These are phyloP conservation scores for Platycheirus rosarum DNA, from an alignment of 2,888 invertebrate genomes.

Conservation along the genomic window DNA sequence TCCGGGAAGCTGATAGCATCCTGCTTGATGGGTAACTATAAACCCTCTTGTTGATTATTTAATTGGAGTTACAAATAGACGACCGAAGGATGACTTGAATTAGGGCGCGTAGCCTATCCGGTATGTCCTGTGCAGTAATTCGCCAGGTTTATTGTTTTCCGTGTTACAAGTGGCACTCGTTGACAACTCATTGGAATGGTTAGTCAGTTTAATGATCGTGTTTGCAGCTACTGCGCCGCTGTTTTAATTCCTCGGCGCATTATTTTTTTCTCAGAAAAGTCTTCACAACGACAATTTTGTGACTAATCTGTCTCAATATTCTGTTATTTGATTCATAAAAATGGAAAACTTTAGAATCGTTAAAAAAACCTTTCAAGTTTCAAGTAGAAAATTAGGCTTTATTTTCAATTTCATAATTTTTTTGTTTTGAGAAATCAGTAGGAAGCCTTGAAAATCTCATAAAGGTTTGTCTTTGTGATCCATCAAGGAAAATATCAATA, in stretches of 20 bases:
- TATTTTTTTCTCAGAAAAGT: no score
- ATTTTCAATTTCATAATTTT: no score
- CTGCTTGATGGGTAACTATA: conserved; percentile 27
- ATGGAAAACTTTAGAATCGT: no score
- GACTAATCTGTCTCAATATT: no score
- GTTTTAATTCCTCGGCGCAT: neutral
- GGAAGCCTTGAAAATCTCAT: no score
- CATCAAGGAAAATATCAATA: no score
- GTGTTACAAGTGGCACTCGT: conserved; percentile 56
- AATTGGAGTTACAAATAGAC: conserved; percentile 34
- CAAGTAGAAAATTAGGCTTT: no score
- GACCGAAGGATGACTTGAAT: conserved; percentile 23
- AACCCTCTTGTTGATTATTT: conserved; percentile 48
- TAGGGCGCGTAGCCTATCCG: neutral
- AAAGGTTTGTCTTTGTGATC: no score
- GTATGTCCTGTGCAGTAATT: conserved; percentile 24
- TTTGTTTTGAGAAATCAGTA: no score
- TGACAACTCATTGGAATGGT: conserved; percentile 52
- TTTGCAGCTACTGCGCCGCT: conserved; percentile 44
- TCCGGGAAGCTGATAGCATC: conserved; percentile 28
- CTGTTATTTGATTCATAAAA: no score
- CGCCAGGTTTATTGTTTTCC: conserved; percentile 44
- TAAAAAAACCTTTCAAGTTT: no score
- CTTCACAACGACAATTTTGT: conserved; percentile 3
- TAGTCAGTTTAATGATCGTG: conserved; percentile 44